A percentile compares a stretch with the other conserved stretches of the same genome.
Evolutionary conservation across 2,113 vertebrate species (phyloP).

Genomic region (Engystomops pustulosus): DNA sequence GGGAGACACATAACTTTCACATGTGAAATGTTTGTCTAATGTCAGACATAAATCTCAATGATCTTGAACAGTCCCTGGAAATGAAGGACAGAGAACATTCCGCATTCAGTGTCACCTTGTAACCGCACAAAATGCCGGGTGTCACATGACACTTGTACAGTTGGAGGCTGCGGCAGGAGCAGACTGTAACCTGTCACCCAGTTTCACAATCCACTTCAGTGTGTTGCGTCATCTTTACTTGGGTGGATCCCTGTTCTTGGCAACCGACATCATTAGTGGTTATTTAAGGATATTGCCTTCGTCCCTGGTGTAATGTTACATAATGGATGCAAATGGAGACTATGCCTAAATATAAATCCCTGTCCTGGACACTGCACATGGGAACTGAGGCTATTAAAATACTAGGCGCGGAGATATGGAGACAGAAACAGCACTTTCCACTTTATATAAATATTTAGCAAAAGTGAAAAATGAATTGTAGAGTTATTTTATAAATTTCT

Average conservation of each 20-base stretch:
- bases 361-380: background rate
- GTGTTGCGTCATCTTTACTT: constrained; percentile 10
- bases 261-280: background rate
- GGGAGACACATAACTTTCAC: no score
- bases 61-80: background rate
- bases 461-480: no score
- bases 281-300: constrained; percentile 4
- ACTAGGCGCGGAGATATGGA: background rate
- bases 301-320: background rate
- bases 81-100: background rate
- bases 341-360: background rate
- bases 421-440: background rate
- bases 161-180: background rate
- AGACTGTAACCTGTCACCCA: constrained; percentile 43
- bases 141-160: constrained; percentile 4
- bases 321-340: constrained; percentile 8
- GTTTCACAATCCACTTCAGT: background rate
- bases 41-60: background rate
- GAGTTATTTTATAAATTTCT: no score
- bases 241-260: constrained; percentile 29
- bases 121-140: background rate
- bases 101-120: background rate
- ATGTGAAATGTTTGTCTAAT: no score
- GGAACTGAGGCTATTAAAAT: background rate
- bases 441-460: background rate